These are phyloP conservation scores for Plumapathes pennacea DNA, from an alignment of 92 coral and sea anemone genomes.

Conservation along the genomic window DNA sequence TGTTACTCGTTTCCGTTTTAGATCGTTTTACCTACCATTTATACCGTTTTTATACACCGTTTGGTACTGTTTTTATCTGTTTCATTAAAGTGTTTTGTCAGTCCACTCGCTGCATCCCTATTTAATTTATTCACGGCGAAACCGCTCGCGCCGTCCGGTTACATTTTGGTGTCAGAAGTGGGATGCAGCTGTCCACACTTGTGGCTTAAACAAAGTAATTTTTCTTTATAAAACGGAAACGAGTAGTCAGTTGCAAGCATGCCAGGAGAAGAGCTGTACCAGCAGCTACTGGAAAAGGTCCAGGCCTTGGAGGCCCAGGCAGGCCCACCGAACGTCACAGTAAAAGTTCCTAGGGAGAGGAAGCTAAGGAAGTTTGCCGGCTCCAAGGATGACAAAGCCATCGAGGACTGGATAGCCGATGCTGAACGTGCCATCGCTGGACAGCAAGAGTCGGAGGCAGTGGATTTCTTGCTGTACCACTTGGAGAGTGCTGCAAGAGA, in stretches of 20 bases:
- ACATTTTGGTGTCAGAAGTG: constrained; percentile 70
- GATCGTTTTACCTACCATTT: no score
- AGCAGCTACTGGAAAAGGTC: constrained; percentile 1
- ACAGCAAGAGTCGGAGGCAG: constrained; percentile 31
- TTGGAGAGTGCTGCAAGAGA: constrained; percentile 52
- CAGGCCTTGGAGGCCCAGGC: constrained; percentile 35
- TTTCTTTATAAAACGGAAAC: constrained; percentile 23
- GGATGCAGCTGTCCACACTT: constrained; percentile 39
- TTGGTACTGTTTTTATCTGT: no score
- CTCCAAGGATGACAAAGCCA: constrained; percentile 34
- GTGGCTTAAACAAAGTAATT: constrained; percentile 1
- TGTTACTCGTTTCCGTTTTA: no score
- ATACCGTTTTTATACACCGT: no score
- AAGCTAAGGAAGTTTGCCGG: constrained; percentile 35
- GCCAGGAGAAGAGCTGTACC: neutral
- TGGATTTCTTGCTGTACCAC: constrained; percentile 48
- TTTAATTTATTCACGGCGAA: no score
- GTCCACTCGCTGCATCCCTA: no score
- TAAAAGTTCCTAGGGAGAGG: constrained; percentile 27
- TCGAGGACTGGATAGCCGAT: constrained; percentile 56
- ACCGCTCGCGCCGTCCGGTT: constrained; percentile 13
- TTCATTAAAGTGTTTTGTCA: no score
- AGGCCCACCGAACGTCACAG: constrained; percentile 3
- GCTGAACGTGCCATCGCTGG: constrained; percentile 40
- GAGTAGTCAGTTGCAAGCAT: constrained; percentile 2